Evolutionary conservation across 2,113 vertebrate species (phyloP), one percentile per base, ranked within the genome.

Genomic region (Halcyon malimbica): DNA sequence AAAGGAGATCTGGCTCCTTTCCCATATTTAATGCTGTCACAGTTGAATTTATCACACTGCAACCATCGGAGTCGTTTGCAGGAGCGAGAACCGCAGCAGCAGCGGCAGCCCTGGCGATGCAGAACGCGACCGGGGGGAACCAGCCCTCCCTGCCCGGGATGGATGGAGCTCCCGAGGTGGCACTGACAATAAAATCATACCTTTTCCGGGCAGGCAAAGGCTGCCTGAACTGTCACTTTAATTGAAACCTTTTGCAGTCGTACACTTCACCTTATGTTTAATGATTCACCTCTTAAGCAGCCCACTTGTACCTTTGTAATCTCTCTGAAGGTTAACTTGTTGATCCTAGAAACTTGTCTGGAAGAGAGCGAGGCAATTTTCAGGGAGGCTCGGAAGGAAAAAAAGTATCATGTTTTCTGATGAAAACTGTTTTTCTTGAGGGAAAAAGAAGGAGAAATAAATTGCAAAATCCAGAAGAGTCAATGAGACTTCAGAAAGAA

Each of bases 251-350:
- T 89, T 91, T 95, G 93, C 79, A 83, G 82, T 29, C 13, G 0
- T 77, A n/a, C 65, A 63, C 91, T 95, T 96, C 96, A 96, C 87
- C 91, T 95, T 67, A 93, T 23, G 88, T 94, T 97, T 97, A 97
- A 97, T 96, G 96, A 96, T 96, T 97, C 96, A 96, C 92, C 90
- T 95, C 93, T 83, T 65, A 92, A 94, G 94, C 92, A 96, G 93
- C 94, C 96, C 92, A 92, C 96, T 96, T 96, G 90, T 91, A 96
- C 87, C 79, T 96, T 83, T 83, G 94, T 93, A 96, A 96, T 95
- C 94, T 96, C 84, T 74, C 71, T 73, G 92, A 96, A 96, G 96
- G 92, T 97, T 97, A 96, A 97, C 95, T 95, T 96, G 95, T 96
- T 97, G 96, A 97, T 93, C 89, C 94, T 94, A 64, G 37, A 91